Evolutionary conservation across 2,797 vertebrate genomes (phyloP), one percentile per base, ranked within the genome.

Genomic region (Channa striata): DNA sequence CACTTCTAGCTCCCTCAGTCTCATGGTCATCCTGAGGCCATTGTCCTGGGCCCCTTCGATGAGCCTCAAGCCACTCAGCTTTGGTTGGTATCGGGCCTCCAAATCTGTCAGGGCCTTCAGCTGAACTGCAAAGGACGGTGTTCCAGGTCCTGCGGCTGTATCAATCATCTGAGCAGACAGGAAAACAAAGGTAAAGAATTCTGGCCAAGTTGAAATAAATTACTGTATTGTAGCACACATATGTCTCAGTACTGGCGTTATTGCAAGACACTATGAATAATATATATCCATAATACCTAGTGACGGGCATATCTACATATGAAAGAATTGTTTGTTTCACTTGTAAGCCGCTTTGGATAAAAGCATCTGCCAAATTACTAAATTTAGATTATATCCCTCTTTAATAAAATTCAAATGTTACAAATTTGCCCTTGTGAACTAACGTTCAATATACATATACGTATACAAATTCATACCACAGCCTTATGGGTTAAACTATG

Each of bases 1-100:
- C 69, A 98, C 97, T 88, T 98, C 95, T 64, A 97, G 95, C 86
- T 99, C 97, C 39, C 98, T 87, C 21, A 98, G 91, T 53, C 93
- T 94, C 2, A 92, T 82, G 0, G 97, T 99, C 97, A 99, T 96
- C 39, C 97, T 93, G 59, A 99, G 93, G 12, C 97, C 96, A 0
- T 96, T 97, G 82, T 98, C 97, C 0, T 95, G 95, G 16, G 96
- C 93, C 1, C 93, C 78, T 74, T 99, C 98, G 0, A 98, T 94
- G 25, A 97, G 86, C 68, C 96, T 91, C 85, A 99, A 89, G 16
- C 97, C 97, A 1, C 92, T 93, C 54, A 95, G 91, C 70, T 97
- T 97, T 19, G 98, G 97, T 91, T 97, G 97, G 83, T 93, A 95
- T 63, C 95, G 89, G 20, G 81, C 82, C 88, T 99, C 97, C 83